Percentiles rank a stretch among this genome's conserved stretches.
These are phyloP conservation scores for honey bee (Apis mellifera) DNA, from an alignment of 1,140 invertebrate species.

Conservation along the genomic window Amel_HAv3.1 CM009933.2:10022501-10023000, in stretches of 20 bases:
- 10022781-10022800: not conserved
- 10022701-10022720: conserved; percentile 16
- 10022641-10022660: conserved; percentile 60
- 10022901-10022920: not conserved
- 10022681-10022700: conserved; percentile 46
- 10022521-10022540: conserved; percentile 64
- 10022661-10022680: conserved; percentile 33
- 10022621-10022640: conserved; percentile 54
- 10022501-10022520: not conserved
- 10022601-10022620: conserved; percentile 54
- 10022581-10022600: conserved; percentile 60
- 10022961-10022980: not conserved
- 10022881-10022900: conserved; percentile 9
- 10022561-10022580: conserved; percentile 60
- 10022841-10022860: not conserved
- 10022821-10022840: too few relatives aligned
- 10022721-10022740: not conserved
- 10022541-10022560: conserved; percentile 55
- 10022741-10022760: not conserved
- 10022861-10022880: not conserved
- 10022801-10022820: too few relatives aligned
- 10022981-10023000: too few relatives aligned
- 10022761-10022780: not conserved
- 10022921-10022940: not conserved
- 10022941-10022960: not conserved